A percentile compares a stretch with the other conserved stretches of the same genome.
Evolutionary conservation across 2,888 invertebrate genomes (phyloP).

Genomic region (Apodemia mormo): DNA sequence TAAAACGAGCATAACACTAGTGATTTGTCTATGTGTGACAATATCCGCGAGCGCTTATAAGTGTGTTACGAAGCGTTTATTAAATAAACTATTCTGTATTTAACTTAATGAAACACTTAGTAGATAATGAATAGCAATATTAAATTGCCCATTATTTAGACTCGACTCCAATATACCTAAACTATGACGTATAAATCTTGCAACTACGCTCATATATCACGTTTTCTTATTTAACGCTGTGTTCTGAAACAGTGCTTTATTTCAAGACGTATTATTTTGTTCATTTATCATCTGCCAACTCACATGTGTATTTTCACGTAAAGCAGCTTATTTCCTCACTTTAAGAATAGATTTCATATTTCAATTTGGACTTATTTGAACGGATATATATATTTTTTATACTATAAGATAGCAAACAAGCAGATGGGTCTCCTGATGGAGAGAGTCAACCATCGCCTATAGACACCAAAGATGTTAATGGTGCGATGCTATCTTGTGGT

Average conservation of each 20-base stretch:
- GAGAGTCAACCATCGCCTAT: too few species aligned
- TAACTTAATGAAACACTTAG: background rate
- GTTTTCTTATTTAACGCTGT: background rate
- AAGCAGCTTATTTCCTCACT: background rate
- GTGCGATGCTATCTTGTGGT: too few species aligned
- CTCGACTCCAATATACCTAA: background rate
- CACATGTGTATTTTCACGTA: background rate
- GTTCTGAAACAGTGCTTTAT: background rate
- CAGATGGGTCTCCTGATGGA: too few species aligned
- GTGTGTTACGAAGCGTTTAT: too few species aligned
- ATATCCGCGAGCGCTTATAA: too few species aligned
- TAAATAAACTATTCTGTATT: too few species aligned
- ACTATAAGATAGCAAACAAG: too few species aligned
- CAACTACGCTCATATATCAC: background rate
- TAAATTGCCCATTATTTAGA: background rate
- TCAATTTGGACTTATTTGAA: background rate
- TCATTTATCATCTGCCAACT: background rate
- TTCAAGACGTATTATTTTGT: background rate
- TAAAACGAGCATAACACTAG: too few species aligned
- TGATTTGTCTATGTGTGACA: too few species aligned
- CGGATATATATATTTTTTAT: too few species aligned
- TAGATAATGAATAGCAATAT: background rate
- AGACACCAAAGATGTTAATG: too few species aligned
- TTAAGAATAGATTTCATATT: background rate
- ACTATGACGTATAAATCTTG: background rate